These are phyloP conservation scores for Tubulanus polymorphus DNA, from an alignment of 2,888 invertebrate genomes.

Conservation along the genomic window DNA sequence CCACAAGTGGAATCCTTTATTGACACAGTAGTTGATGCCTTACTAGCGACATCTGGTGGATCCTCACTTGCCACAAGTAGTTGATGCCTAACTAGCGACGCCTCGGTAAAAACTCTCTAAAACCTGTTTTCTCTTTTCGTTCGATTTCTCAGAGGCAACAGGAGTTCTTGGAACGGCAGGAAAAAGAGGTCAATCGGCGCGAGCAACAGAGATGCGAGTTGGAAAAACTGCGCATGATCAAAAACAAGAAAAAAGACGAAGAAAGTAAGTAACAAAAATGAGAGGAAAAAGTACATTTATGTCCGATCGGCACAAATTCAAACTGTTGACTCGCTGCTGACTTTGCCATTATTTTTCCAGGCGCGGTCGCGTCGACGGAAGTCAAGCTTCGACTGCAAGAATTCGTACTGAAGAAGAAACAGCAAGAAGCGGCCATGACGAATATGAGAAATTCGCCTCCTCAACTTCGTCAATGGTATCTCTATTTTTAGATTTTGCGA, in stretches of 20 bases:
- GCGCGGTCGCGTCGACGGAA: slow-evolving; percentile 89
- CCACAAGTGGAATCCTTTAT: too few relatives aligned
- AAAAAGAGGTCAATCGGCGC: slow-evolving; percentile 20
- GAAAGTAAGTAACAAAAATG: slow-evolving; percentile 71
- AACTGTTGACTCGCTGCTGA: neutral
- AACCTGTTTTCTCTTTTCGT: slow-evolving; percentile 7
- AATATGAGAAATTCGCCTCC: slow-evolving; percentile 58
- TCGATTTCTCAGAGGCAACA: slow-evolving; percentile 44
- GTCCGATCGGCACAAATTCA: too few relatives aligned
- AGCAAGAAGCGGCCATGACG: slow-evolving; percentile 57
- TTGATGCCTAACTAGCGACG: neutral
- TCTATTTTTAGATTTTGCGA: too few relatives aligned
- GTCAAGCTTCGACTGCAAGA: slow-evolving; percentile 93
- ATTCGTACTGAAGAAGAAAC: slow-evolving; percentile 65
- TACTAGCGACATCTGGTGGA: too few relatives aligned
- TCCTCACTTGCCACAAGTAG: neutral
- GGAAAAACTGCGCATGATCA: slow-evolving; percentile 77
- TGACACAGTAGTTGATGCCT: too few relatives aligned
- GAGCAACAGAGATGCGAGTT: slow-evolving; percentile 70
- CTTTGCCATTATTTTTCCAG: slow-evolving; percentile 36
- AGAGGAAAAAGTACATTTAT: too few relatives aligned
- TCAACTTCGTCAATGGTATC: slow-evolving; percentile 79
- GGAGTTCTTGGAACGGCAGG: slow-evolving; percentile 79
- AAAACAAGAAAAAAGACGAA: slow-evolving; percentile 91
- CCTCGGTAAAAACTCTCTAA: neutral